Conservation (phyloP, 1,140 invertebrate species). For the Pomacea maculata region DNA sequence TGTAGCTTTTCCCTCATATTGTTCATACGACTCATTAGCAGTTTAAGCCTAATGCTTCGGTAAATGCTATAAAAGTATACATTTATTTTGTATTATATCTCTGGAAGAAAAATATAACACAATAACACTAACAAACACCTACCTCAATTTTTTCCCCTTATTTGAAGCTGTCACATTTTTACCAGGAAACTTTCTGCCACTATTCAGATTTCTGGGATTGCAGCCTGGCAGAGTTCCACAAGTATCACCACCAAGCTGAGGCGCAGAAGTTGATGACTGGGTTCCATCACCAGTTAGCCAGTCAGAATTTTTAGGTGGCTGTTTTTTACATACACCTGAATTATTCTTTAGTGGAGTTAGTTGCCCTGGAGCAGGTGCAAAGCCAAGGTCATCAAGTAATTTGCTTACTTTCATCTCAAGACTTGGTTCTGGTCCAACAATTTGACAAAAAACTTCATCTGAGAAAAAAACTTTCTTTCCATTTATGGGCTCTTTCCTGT, state of each 20-base stretch:
- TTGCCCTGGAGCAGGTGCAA: background rate
- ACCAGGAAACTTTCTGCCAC: background rate
- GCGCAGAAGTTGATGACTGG: background rate
- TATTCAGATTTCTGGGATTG: background rate
- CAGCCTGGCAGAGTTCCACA: background rate
- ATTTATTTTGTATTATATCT: too few relatives aligned
- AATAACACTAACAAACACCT: too few relatives aligned
- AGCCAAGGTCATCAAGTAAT: conserved; percentile 15
- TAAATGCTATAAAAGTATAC: too few relatives aligned
- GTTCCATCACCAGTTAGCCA: background rate
- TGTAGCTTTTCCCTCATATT: too few relatives aligned
- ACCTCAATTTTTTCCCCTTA: too few relatives aligned
- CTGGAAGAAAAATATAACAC: too few relatives aligned
- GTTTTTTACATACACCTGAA: background rate
- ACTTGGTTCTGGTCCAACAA: conserved; percentile 8
- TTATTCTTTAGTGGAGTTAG: background rate
- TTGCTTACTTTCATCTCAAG: conserved; percentile 4
- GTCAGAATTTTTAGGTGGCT: too few relatives aligned
- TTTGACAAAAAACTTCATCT: conserved; percentile 8
- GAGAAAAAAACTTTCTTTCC: conserved; percentile 12
- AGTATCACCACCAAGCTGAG: background rate
- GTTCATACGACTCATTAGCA: too few relatives aligned
- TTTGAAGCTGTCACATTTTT: too few relatives aligned
- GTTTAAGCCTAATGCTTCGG: too few relatives aligned
- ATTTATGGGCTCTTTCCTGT: conserved; percentile 20